phyloP scores from a whole-genome alignment of 2,888 invertebrate genomes.

The Myopa testacea region DNA sequence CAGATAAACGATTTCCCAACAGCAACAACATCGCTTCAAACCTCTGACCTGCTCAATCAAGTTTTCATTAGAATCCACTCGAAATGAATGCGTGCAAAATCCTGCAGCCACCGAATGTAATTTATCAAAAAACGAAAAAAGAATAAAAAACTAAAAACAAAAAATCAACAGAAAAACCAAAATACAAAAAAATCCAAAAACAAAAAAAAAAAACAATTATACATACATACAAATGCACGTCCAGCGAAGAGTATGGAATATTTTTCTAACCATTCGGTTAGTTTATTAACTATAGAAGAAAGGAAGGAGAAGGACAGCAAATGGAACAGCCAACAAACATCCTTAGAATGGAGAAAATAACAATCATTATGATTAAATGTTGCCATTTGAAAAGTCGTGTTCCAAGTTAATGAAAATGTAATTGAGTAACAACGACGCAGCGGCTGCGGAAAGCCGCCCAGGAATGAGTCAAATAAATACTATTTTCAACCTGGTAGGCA shows the following conservation, averaged over 20 bases:
- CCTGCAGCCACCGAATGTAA: conserved; percentile 33
- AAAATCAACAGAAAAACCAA: neutral
- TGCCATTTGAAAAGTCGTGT: conserved; percentile 68
- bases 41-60: conserved; percentile 30
- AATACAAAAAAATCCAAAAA: neutral
- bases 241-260: too few species aligned
- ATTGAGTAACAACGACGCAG: conserved; percentile 66
- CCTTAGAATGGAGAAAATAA: conserved; percentile 55
- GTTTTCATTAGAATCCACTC: conserved; percentile 22
- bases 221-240: too few species aligned
- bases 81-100: neutral
- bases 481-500: neutral
- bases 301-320: neutral
- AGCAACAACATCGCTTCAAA: neutral
- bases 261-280: neutral
- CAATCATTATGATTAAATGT: conserved; percentile 69
- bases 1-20: conserved; percentile 14
- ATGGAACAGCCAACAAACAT: neutral
- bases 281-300: neutral
- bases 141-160: neutral
- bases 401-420: conserved; percentile 69
- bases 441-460: conserved; percentile 9
- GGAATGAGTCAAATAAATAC: neutral
- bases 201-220: neutral
- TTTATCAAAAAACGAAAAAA: conserved; percentile 10